Evolutionary conservation across 2,888 invertebrate genomes (phyloP).

Genomic region (Drosophila bunnanda): DNA sequence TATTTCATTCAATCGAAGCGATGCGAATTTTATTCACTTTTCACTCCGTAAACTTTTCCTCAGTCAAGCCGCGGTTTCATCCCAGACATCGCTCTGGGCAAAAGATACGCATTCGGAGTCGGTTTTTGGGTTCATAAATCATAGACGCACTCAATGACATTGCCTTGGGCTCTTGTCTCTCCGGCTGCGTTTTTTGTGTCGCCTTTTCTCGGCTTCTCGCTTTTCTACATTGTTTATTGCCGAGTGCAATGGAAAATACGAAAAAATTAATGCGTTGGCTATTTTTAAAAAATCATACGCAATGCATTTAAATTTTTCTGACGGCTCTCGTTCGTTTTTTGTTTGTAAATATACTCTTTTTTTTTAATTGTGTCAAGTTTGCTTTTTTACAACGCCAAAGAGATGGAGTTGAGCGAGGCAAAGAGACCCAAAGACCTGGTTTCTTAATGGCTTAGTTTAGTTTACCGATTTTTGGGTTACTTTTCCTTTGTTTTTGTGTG

Average conservation of each 20-base stretch:
- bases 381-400: conserved; percentile 60
- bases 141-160: conserved; percentile 21
- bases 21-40: conserved; percentile 37
- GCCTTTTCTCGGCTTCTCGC: conserved; percentile 2
- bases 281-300: conserved; percentile 73
- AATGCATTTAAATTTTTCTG: conserved; percentile 64
- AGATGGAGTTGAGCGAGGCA: conserved; percentile 28
- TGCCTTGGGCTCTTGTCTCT: conserved; percentile 34
- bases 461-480: conserved; percentile 20
- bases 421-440: conserved; percentile 55
- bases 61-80: conserved; percentile 45
- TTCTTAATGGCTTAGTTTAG: conserved; percentile 52
- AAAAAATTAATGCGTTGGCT: conserved; percentile 69
- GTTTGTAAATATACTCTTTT: conserved; percentile 50
- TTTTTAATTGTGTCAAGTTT: conserved; percentile 78
- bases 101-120: conserved; percentile 10
- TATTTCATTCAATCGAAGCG: conserved; percentile 65
- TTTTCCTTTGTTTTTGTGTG: conserved; percentile 25
- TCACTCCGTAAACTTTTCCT: conserved; percentile 22
- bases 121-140: conserved; percentile 29
- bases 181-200: conserved; percentile 11
- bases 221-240: conserved; percentile 7
- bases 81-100: too few relatives aligned
- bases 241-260: conserved; percentile 36
- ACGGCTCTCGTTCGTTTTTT: conserved; percentile 40